phyloP scores from a whole-genome alignment of 2,888 invertebrate species.

The Salticus scenicus region DNA sequence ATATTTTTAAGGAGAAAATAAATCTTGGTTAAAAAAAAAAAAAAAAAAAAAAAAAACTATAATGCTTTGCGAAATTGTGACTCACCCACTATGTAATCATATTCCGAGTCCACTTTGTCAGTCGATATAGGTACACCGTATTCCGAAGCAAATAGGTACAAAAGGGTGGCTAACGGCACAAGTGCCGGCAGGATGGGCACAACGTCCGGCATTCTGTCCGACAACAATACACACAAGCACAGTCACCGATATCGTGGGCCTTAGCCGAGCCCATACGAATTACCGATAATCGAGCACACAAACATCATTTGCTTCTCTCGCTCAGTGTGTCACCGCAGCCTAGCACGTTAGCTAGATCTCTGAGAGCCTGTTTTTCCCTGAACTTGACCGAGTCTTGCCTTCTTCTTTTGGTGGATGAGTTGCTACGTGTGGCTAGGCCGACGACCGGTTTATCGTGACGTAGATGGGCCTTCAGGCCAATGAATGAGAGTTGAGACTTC shows the following conservation, averaged over 20 bases:
- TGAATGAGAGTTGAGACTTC: conserved; percentile 10
- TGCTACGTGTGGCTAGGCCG: conserved; percentile 49
- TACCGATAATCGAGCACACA: neutral
- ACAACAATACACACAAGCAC: neutral
- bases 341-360: neutral
- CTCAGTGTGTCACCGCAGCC: conserved; percentile 2
- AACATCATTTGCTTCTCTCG: neutral
- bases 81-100: conserved; percentile 73
- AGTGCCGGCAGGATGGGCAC: conserved; percentile 69
- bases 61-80: too few species aligned
- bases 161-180: conserved; percentile 71
- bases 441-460: conserved; percentile 66
- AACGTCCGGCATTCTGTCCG: conserved; percentile 59
- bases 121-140: conserved; percentile 71
- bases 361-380: conserved; percentile 35
- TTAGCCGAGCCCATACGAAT: neutral
- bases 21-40: too few species aligned
- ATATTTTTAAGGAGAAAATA: too few species aligned
- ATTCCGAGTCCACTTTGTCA: conserved; percentile 72
- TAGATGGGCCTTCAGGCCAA: conserved; percentile 10
- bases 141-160: conserved; percentile 72
- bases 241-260: neutral
- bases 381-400: conserved; percentile 62
- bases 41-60: too few species aligned
- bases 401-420: too few species aligned